Evolutionary conservation across 2,888 invertebrate species (phyloP).

Genomic region (Cryptocephalus primarius): DNA sequence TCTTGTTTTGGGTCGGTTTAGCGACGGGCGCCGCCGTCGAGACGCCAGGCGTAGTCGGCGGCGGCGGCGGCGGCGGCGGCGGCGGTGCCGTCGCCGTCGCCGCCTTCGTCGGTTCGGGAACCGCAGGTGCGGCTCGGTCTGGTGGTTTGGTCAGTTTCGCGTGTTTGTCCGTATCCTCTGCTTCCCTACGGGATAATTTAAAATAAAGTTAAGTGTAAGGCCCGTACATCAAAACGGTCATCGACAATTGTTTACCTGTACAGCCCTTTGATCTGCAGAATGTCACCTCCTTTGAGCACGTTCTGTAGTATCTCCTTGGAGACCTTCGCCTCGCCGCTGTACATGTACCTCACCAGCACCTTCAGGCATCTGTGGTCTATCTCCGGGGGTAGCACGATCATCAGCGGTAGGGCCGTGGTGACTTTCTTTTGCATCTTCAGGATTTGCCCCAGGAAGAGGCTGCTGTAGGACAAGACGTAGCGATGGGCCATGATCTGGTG

Average conservation of each 20-base stretch:
- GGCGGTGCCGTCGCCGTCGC: not conserved
- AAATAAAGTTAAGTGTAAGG: no score
- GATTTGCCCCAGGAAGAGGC: constrained; percentile 50
- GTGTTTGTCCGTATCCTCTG: no score
- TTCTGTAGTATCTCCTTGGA: constrained; percentile 74
- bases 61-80: not conserved
- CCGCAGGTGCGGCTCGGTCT: no score
- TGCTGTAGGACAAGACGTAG: constrained; percentile 74
- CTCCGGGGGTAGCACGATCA: constrained; percentile 70
- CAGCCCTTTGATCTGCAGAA: constrained; percentile 68
- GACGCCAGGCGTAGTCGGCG: not conserved
- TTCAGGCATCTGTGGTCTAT: constrained; percentile 70
- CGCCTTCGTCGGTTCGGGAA: not conserved
- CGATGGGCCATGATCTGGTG: constrained; percentile 76
- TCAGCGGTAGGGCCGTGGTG: constrained; percentile 36
- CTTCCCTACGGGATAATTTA: no score
- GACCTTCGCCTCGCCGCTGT: constrained; percentile 69
- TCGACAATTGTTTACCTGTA: constrained; percentile 42
- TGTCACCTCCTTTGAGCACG: constrained; percentile 71
- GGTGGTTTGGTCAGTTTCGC: no score
- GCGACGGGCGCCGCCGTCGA: not conserved
- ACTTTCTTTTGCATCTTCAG: constrained; percentile 30
- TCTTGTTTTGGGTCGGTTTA: constrained; percentile 1
- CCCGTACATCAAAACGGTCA: no score
- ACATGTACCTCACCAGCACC: constrained; percentile 78